Evolutionary conservation across 2,888 invertebrate species (phyloP).

Genomic region (Pristionchus exspectatus): DNA sequence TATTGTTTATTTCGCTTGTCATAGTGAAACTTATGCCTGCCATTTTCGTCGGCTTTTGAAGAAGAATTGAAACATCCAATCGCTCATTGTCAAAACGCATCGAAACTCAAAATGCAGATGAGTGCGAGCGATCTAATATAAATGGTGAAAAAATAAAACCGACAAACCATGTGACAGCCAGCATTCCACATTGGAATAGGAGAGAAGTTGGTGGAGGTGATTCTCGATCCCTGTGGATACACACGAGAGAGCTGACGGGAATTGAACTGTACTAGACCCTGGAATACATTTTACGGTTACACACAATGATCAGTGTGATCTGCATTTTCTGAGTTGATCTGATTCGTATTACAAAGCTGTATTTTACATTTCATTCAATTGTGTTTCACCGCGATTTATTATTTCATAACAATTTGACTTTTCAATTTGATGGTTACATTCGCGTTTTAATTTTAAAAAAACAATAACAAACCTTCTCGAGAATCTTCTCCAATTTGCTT

Average conservation of each 20-base stretch:
- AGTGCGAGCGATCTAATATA: too few species aligned
- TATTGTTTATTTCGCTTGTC: background rate
- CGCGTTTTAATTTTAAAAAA: background rate
- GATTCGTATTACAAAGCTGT: too few species aligned
- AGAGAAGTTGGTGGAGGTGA: constrained; percentile 97
- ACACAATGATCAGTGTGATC: too few species aligned
- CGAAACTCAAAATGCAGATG: too few species aligned
- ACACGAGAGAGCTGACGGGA: constrained; percentile 90
- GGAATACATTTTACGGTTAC: background rate
- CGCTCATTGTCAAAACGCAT: background rate
- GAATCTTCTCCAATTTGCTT: constrained; percentile 93
- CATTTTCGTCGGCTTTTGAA: background rate
- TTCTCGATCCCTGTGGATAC: constrained; percentile 91
- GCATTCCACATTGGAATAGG: constrained; percentile 95
- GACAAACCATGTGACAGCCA: constrained; percentile 92
- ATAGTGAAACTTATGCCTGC: background rate
- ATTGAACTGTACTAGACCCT: constrained; percentile 75
- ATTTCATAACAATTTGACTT: too few species aligned
- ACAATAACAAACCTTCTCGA: constrained; percentile 80
- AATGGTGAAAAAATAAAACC: background rate
- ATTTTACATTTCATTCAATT: too few species aligned
- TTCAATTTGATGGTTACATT: too few species aligned
- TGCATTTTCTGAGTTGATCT: too few species aligned
- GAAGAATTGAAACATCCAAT: background rate
- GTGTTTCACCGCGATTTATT: too few species aligned